Evolutionary conservation across 30 jellyfish, hydroid and myxozoan species (phyloP).

Genomic region (Calvadosia cruxmelitensis): DNA sequence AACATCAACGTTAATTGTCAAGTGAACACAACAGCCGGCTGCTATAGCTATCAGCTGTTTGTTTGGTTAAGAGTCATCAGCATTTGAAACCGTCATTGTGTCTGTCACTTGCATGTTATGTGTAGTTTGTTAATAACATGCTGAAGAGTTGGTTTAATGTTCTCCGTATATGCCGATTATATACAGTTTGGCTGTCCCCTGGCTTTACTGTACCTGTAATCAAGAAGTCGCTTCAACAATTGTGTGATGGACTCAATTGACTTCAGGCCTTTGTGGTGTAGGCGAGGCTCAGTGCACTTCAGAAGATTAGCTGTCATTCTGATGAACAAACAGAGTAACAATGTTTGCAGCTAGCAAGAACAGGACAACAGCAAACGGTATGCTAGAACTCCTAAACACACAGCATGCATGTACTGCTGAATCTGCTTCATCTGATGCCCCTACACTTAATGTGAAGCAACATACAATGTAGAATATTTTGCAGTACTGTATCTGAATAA

Average conservation of each 20-base stretch:
- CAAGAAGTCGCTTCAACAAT: constrained; percentile 75
- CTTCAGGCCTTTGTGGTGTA: constrained; percentile 43
- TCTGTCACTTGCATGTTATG: too few species aligned
- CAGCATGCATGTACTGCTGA: too few species aligned
- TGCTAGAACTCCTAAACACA: not conserved
- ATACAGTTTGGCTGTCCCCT: not conserved
- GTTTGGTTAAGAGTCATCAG: too few species aligned
- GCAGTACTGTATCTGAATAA: too few species aligned
- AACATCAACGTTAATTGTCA: too few species aligned
- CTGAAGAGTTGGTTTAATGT: not conserved
- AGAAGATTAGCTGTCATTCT: constrained; percentile 41
- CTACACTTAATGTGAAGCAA: not conserved
- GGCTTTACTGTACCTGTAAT: constrained; percentile 50
- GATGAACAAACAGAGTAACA: not conserved
- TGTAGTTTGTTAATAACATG: not conserved
- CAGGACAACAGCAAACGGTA: not conserved
- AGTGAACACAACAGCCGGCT: too few species aligned
- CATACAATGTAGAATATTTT: not conserved
- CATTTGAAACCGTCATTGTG: too few species aligned
- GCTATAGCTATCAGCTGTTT: too few species aligned
- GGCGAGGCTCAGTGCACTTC: constrained; percentile 51
- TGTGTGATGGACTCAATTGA: constrained; percentile 72
- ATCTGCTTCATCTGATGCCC: too few species aligned
- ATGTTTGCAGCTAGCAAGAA: constrained; percentile 1
- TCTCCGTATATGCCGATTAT: not conserved